These are phyloP conservation scores for Mycalesis mineus DNA, from an alignment of 2,888 invertebrate genomes.

Conservation along the genomic window DNA sequence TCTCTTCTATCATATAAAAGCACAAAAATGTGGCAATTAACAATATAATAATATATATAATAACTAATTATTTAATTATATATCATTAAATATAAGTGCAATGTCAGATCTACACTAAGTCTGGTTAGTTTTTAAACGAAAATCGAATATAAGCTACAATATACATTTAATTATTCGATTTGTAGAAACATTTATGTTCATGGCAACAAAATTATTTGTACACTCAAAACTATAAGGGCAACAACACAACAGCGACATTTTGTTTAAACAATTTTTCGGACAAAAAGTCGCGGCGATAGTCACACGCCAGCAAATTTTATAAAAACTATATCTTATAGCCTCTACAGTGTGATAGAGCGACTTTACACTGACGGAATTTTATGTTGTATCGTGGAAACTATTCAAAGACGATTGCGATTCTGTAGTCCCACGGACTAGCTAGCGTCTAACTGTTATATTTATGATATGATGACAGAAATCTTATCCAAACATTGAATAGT, in stretches of 20 bases:
- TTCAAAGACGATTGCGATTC: too few relatives aligned
- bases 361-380: too few relatives aligned
- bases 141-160: background rate
- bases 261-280: background rate
- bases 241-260: background rate
- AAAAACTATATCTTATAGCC: too few relatives aligned
- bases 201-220: constrained; percentile 19
- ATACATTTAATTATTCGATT: background rate
- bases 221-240: background rate
- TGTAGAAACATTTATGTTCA: constrained; percentile 8
- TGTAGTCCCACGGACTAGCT: too few relatives aligned
- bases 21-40: background rate
- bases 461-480: too few relatives aligned
- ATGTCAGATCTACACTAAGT: constrained; percentile 22
- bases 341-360: too few relatives aligned
- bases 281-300: too few relatives aligned
- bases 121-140: background rate
- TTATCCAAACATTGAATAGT: too few relatives aligned
- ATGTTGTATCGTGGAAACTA: too few relatives aligned
- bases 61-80: background rate
- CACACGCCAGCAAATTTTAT: too few relatives aligned
- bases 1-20: background rate
- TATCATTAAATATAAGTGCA: background rate
- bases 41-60: too few relatives aligned
- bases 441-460: too few relatives aligned